These are phyloP conservation scores for Hydropsyche betteni DNA, from an alignment of 2,888 invertebrate species.

Conservation along the genomic window DNA sequence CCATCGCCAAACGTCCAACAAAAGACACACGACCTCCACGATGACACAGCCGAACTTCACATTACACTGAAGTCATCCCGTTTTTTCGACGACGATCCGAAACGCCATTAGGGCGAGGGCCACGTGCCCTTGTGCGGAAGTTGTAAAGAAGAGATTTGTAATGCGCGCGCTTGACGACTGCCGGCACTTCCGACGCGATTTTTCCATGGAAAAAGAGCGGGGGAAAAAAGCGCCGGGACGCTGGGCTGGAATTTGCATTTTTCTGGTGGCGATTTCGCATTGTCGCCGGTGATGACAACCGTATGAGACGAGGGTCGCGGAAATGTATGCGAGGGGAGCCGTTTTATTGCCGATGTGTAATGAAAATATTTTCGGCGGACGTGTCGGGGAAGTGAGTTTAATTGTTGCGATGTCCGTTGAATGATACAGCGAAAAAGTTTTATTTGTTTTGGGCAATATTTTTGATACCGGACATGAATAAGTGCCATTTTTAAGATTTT, in stretches of 20 bases:
- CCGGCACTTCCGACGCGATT: slow-evolving; percentile 60
- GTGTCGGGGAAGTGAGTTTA: no score
- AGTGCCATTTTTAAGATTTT: no score
- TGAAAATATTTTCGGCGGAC: no score
- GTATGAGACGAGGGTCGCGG: slow-evolving; percentile 20
- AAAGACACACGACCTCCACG: not conserved
- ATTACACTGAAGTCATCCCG: not conserved
- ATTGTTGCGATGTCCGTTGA: no score
- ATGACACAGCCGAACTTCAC: not conserved
- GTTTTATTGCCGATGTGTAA: no score
- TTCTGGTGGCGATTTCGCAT: slow-evolving; percentile 44
- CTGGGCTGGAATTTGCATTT: slow-evolving; percentile 53
- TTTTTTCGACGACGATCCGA: slow-evolving; percentile 41
- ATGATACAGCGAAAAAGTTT: no score
- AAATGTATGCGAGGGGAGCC: not conserved
- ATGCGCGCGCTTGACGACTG: slow-evolving; percentile 66
- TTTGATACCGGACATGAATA: no score
- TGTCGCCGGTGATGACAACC: slow-evolving; percentile 26
- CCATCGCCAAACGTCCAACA: no score
- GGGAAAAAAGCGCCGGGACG: slow-evolving; percentile 42
- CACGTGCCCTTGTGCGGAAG: slow-evolving; percentile 59
- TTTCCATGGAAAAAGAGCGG: slow-evolving; percentile 53
- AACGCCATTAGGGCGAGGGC: slow-evolving; percentile 48
- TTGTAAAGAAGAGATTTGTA: slow-evolving; percentile 70
- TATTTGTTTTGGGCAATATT: no score